phyloP scores from a whole-genome alignment of 53 echinoderm and acorn worm species.

The Henricia sp. region DNA sequence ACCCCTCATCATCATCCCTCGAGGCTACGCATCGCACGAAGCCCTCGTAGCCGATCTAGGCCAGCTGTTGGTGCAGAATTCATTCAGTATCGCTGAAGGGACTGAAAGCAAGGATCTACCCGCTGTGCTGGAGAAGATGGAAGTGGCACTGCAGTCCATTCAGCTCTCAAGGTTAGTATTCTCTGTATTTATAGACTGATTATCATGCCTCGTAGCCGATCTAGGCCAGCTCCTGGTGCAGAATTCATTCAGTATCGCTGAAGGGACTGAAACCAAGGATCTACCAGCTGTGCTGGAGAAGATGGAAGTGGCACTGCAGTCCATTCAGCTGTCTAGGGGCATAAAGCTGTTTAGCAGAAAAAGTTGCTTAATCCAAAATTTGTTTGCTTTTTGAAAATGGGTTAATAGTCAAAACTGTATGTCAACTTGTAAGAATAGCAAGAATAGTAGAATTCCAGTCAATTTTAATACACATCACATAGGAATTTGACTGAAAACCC shows the following conservation, averaged over 20 bases:
- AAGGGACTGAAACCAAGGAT: constrained; percentile 69
- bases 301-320: constrained; percentile 80
- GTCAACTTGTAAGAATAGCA: too few relatives aligned
- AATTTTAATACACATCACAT: too few relatives aligned
- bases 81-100: constrained; percentile 80
- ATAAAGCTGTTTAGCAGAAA: too few relatives aligned
- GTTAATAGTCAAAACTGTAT: too few relatives aligned
- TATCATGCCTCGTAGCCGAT: constrained; percentile 92
- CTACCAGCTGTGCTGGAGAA: constrained; percentile 82
- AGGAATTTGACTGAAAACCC: too few relatives aligned
- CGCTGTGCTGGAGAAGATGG: constrained; percentile 87
- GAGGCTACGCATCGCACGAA: constrained; percentile 73
- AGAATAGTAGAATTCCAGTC: too few relatives aligned
- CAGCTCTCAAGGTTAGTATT: constrained; percentile 84
- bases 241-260: constrained; percentile 87
- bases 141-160: constrained; percentile 76
- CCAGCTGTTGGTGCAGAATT: constrained; percentile 83
- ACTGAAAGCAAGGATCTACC: constrained; percentile 71
- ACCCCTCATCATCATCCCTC: constrained; percentile 89
- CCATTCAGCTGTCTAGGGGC: constrained; percentile 93
- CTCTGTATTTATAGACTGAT: too few relatives aligned
- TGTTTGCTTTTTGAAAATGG: too few relatives aligned
- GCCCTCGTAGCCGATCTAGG: constrained; percentile 93
- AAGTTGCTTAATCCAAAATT: too few relatives aligned
- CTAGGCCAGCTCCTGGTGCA: constrained; percentile 85